These are phyloP conservation scores for Eugnorisma glareosa DNA, from an alignment of 2,888 invertebrate species.

Conservation along the genomic window DNA sequence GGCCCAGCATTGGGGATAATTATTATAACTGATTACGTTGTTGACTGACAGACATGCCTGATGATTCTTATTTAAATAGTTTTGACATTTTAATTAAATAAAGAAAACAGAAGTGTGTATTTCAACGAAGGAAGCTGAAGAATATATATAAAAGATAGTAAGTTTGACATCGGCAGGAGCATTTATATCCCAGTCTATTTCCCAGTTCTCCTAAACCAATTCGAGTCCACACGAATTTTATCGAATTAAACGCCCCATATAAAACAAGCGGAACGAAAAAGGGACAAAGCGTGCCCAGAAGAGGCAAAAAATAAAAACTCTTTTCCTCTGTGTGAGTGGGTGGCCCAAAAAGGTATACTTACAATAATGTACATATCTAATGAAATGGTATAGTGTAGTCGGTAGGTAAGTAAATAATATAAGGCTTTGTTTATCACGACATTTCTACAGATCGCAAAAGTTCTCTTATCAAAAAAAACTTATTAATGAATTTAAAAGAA, in stretches of 20 bases:
- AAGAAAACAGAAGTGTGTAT: not conserved
- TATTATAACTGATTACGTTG: not conserved
- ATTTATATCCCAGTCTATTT: conserved; percentile 76
- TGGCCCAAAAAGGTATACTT: conserved; percentile 61
- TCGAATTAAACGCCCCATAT: conserved; percentile 87
- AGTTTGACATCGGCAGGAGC: conserved; percentile 61
- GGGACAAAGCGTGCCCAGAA: conserved; percentile 80
- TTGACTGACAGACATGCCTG: not conserved
- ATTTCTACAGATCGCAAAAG: not conserved
- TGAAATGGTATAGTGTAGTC: conserved; percentile 63
- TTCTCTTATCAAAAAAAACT: not conserved
- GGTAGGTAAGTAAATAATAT: conserved; percentile 25
- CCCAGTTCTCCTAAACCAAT: conserved; percentile 81
- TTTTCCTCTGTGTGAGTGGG: conserved; percentile 71
- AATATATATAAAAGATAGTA: conserved; percentile 51
- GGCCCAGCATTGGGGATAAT: not conserved
- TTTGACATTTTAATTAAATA: not conserved
- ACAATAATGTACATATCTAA: conserved; percentile 67
- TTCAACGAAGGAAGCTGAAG: conserved; percentile 38
- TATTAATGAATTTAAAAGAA: not conserved
- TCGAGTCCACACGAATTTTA: conserved; percentile 84
- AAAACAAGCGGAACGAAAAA: conserved; percentile 86
- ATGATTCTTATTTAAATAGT: not conserved
- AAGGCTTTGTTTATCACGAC: conserved; percentile 7
- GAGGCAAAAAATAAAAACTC: conserved; percentile 78